Evolutionary conservation across 2,113 vertebrate species (phyloP).

Genomic region (Patagioenas fasciata): DNA sequence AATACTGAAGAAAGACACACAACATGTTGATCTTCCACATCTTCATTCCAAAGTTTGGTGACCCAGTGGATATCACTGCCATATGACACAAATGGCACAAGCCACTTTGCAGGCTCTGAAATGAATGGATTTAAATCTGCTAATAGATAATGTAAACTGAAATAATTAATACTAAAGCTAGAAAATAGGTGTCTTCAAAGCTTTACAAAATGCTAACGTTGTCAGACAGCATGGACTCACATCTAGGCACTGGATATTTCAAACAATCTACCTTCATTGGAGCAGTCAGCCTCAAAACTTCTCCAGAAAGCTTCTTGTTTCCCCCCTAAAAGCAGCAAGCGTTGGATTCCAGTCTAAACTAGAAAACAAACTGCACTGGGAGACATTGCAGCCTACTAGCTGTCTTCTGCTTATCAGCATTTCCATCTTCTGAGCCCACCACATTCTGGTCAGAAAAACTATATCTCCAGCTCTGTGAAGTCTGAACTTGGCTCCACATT

Average conservation of each 20-base stretch:
- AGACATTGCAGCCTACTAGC: background rate
- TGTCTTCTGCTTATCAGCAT: background rate
- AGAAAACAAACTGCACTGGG: background rate
- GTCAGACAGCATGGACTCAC: background rate
- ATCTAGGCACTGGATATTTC: background rate
- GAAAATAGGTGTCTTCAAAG: background rate
- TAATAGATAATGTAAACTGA: background rate
- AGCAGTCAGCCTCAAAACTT: background rate
- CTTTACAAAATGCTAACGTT: background rate
- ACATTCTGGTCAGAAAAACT: background rate
- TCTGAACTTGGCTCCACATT: background rate
- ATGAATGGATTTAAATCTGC: background rate
- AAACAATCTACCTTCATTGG: background rate
- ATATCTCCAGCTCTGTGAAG: background rate
- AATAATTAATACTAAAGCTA: background rate
- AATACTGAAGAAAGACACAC: background rate
- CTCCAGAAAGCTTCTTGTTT: background rate
- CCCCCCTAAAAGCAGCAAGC: background rate
- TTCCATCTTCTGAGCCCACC: background rate
- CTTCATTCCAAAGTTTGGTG: background rate
- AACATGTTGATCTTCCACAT: background rate
- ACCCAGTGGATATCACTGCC: accelerated
- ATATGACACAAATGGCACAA: accelerated
- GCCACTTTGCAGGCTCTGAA: background rate
- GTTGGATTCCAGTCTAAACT: background rate